Percentiles rank a stretch among this genome's conserved stretches.
Evolutionary conservation across 2,888 invertebrate species (phyloP).

Genomic region (Amphipyra berbera): DNA sequence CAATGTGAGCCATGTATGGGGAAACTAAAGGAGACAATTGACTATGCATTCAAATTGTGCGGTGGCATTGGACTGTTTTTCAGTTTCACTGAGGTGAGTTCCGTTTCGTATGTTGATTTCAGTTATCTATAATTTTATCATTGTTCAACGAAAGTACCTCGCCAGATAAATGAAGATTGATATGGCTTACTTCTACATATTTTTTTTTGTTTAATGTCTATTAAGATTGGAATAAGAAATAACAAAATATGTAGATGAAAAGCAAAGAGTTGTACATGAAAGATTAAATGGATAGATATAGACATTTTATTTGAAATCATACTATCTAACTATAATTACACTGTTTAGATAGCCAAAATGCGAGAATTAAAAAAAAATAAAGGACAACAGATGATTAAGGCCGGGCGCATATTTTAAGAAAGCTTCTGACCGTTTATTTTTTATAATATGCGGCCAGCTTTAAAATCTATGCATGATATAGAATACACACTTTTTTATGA

Average conservation of each 20-base stretch:
- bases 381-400: too few relatives aligned
- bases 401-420: too few relatives aligned
- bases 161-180: constrained; percentile 19
- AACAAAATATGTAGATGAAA: too few relatives aligned
- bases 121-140: constrained; percentile 32
- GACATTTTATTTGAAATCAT: too few relatives aligned
- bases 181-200: constrained; percentile 5
- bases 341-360: not conserved
- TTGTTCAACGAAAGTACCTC: constrained; percentile 24
- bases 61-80: constrained; percentile 98
- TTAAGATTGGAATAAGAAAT: not conserved
- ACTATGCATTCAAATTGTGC: constrained; percentile 96
- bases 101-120: not conserved
- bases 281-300: constrained; percentile 10
- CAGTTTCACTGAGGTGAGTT: constrained; percentile 98
- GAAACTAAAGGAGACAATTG: constrained; percentile 93
- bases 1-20: constrained; percentile 93
- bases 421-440: too few relatives aligned
- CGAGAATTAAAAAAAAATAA: not conserved
- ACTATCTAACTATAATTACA: too few relatives aligned
- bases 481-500: constrained; percentile 3
- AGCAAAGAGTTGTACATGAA: not conserved
- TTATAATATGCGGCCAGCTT: too few relatives aligned
- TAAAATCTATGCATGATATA: constrained; percentile 26
- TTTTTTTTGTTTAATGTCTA: not conserved